phyloP scores from a whole-genome alignment of 2,113 vertebrate genomes.

The Origma solitaria region DNA sequence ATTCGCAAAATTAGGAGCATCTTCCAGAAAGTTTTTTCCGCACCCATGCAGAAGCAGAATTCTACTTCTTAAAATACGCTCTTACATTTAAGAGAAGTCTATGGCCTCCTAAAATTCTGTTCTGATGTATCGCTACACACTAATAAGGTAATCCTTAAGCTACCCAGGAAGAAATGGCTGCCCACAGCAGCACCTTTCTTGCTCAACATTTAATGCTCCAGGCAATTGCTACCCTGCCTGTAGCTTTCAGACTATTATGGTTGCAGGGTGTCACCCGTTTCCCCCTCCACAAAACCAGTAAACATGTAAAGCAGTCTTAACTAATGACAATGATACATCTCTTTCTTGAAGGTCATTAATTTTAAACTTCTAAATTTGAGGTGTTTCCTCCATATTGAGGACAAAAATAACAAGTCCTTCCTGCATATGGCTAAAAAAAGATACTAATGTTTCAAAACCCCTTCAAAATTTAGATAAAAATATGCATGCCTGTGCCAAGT shows the following conservation, averaged over 20 bases:
- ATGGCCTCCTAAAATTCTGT: neutral
- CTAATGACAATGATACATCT: neutral
- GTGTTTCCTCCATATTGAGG: neutral
- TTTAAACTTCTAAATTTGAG: neutral
- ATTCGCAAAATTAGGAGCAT: neutral
- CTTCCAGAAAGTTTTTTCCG: neutral
- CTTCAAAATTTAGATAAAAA: neutral
- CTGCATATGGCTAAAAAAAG: fast-evolving
- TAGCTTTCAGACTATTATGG: fast-evolving
- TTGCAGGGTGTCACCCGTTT: neutral
- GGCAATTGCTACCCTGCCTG: neutral
- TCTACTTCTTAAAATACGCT: fast-evolving
- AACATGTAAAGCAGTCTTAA: neutral
- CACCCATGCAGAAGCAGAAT: neutral
- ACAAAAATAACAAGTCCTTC: neutral
- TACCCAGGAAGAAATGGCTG: fast-evolving
- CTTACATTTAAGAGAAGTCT: neutral
- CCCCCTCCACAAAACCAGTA: neutral
- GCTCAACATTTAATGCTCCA: neutral
- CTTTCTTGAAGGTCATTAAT: fast-evolving
- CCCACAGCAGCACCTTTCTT: neutral
- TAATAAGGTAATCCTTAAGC: neutral
- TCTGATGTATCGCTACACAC: neutral
- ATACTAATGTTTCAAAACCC: neutral
- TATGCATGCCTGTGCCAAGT: neutral